phyloP scores from a whole-genome alignment of 2,797 vertebrate genomes.

The Alcedo atthis region DNA sequence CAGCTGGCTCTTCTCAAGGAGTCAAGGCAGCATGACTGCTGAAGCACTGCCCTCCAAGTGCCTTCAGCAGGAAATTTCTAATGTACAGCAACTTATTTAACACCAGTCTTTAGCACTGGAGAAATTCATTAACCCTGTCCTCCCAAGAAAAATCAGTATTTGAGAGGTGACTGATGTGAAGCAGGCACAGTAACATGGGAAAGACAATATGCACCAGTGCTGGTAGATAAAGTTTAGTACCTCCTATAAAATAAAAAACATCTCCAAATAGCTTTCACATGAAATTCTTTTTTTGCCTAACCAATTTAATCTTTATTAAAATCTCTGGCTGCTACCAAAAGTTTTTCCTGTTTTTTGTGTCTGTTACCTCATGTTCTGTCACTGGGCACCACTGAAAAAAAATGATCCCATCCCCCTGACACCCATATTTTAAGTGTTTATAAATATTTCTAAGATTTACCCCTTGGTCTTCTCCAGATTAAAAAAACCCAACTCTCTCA shows the following conservation, averaged over 20 bases:
- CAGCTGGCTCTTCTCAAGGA: not conserved
- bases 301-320: not conserved
- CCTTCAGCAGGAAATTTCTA: not conserved
- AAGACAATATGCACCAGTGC: not conserved
- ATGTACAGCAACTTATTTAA: not conserved
- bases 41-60: not conserved
- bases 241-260: not conserved
- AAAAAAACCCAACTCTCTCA: no score
- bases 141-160: not conserved
- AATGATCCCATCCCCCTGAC: no score
- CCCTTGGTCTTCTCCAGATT: no score
- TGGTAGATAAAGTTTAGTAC: not conserved
- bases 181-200: not conserved
- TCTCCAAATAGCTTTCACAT: not conserved
- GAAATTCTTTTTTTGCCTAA: not conserved
- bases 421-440: no score
- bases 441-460: no score
- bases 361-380: not conserved
- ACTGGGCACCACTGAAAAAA: no score
- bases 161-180: not conserved
- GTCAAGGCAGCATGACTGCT: not conserved
- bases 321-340: not conserved
- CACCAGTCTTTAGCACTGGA: not conserved
- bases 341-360: not conserved
- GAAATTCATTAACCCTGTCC: not conserved